phyloP scores from a whole-genome alignment of 2,797 vertebrate species.

The Pangasius djambal region DNA sequence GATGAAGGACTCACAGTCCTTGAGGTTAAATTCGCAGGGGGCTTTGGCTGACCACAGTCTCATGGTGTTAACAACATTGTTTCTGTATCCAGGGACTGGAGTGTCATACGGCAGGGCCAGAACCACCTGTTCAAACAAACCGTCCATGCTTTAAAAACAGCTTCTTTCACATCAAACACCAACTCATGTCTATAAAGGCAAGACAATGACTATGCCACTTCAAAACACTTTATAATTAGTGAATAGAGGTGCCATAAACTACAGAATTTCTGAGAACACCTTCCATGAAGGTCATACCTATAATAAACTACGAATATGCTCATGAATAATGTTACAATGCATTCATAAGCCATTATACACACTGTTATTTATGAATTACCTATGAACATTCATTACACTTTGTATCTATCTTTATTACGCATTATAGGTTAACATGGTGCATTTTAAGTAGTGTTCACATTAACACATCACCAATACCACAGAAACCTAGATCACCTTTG shows the following conservation, averaged over 20 bases:
- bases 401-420: neutral
- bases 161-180: neutral
- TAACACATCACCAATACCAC: neutral
- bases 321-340: neutral
- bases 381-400: neutral
- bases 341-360: neutral
- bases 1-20: slow-evolving; percentile 83
- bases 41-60: slow-evolving; percentile 92
- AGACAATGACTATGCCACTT: neutral
- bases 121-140: slow-evolving; percentile 74
- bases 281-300: neutral
- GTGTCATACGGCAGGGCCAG: slow-evolving; percentile 91
- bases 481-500: neutral
- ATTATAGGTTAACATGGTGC: neutral
- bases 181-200: neutral
- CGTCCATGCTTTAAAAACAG: neutral
- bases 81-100: slow-evolving; percentile 88
- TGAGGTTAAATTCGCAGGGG: slow-evolving; percentile 91
- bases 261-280: no score
- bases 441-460: neutral
- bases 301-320: neutral
- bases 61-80: slow-evolving; percentile 93
- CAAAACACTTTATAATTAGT: neutral
- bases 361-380: neutral
- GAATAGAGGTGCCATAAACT: neutral